Conservation (phyloP, 2,113 vertebrate species). For the Scartelaos histophorus region DNA sequence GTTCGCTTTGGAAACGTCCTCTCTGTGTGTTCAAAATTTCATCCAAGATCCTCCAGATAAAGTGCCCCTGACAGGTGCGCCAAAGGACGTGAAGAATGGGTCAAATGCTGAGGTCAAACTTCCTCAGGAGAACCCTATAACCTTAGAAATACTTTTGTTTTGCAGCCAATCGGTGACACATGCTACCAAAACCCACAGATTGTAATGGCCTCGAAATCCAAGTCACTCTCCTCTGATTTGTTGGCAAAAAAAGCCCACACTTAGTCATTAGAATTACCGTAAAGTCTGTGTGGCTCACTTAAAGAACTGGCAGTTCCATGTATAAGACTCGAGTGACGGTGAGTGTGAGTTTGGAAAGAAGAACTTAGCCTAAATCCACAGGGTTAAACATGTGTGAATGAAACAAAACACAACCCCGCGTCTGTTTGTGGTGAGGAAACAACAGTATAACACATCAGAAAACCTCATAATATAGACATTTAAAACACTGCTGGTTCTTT, state of each 20-base stretch:
- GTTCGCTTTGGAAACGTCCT: not conserved
- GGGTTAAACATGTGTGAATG: too few relatives aligned
- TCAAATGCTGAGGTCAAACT: not conserved
- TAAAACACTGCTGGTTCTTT: too few relatives aligned
- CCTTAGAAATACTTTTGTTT: too few relatives aligned
- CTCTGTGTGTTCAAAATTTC: not conserved
- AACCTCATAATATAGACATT: too few relatives aligned
- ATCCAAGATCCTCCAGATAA: not conserved
- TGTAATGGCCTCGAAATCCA: not conserved
- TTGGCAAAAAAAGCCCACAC: not conserved
- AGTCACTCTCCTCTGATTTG: not conserved
- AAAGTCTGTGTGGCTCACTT: not conserved
- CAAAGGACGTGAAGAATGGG: not conserved
- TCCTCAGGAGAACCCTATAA: not conserved
- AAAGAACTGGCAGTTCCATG: too few relatives aligned
- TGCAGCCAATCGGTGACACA: not conserved
- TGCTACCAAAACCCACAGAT: not conserved
- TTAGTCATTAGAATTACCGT: constrained; percentile 1
- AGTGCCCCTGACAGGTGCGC: not conserved
- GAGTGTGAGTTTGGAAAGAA: too few relatives aligned
- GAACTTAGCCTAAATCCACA: too few relatives aligned
- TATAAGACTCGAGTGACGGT: too few relatives aligned
- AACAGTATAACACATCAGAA: too few relatives aligned
- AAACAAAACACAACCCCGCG: too few relatives aligned
- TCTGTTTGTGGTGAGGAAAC: too few relatives aligned